phyloP scores from a whole-genome alignment of 1,140 invertebrate species.

The Drosophila guanche region DNA sequence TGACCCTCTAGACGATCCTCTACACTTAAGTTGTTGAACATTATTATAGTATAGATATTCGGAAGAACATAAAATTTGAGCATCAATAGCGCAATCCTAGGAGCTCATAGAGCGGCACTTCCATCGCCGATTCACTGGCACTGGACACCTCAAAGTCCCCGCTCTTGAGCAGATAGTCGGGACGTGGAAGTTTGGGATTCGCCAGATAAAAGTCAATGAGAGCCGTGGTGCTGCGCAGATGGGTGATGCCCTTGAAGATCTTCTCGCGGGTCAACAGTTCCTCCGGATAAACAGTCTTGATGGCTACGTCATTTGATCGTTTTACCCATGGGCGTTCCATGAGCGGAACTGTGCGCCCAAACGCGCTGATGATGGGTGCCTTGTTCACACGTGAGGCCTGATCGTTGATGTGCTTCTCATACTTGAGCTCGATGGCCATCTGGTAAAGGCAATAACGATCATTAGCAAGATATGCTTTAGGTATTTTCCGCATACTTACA shows the following conservation, averaged over 20 bases:
- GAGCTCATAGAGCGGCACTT: slow-evolving; percentile 74
- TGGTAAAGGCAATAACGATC: slow-evolving; percentile 3
- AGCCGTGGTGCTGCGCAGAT: slow-evolving; percentile 73
- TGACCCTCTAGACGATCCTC: slow-evolving; percentile 44
- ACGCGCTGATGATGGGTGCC: slow-evolving; percentile 65
- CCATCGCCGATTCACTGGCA: slow-evolving; percentile 36
- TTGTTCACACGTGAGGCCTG: slow-evolving; percentile 46
- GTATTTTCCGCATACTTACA: slow-evolving; percentile 31
- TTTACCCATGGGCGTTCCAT: slow-evolving; percentile 73
- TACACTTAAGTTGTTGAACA: too few species aligned
- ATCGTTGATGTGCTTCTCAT: slow-evolving; percentile 72
- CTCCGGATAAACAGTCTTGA: slow-evolving; percentile 71
- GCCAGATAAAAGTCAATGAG: slow-evolving; percentile 68
- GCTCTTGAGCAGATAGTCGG: slow-evolving; percentile 62
- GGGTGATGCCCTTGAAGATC: slow-evolving; percentile 78
- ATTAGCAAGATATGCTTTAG: too few species aligned
- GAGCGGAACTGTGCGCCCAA: slow-evolving; percentile 73
- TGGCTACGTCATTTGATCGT: slow-evolving; percentile 49
- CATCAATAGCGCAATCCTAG: slow-evolving; percentile 60
- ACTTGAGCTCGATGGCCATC: slow-evolving; percentile 80
- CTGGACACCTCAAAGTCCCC: slow-evolving; percentile 62
- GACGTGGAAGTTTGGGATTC: slow-evolving; percentile 49
- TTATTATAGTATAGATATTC: background rate
- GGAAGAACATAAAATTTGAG: background rate
- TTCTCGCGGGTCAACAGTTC: slow-evolving; percentile 71